Evolutionary conservation across 2,888 invertebrate genomes (phyloP), one percentile per base, ranked within the genome.

Genomic region (Abscondita cerata): DNA sequence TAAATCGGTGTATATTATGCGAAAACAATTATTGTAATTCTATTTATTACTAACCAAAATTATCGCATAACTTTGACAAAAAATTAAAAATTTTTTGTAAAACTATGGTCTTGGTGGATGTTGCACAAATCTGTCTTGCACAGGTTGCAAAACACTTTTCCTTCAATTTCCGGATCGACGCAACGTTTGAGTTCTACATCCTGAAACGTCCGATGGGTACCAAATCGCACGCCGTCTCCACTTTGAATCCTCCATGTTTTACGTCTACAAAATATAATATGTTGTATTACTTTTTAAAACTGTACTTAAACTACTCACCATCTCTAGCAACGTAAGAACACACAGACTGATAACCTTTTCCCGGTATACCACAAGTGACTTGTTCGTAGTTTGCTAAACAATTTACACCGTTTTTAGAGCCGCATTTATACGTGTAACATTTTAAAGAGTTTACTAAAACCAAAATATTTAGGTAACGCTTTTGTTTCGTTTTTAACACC

Each of bases 271-370:
- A 25, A 25, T 25, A 4, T 25, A 25, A 25, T n/a, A n/a, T n/a
- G n/a, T n/a, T n/a, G n/a, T n/a, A n/a, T n/a, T n/a, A n/a, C n/a
- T n/a, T n/a, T n/a, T n/a, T n/a, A n/a, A n/a, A n/a, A n/a, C n/a
- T n/a, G n/a, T n/a, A n/a, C n/a, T n/a, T n/a, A n/a, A n/a, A n/a
- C n/a, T n/a, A n/a, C n/a, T 44, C 8, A 44, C 44, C 18, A 18
- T 44, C 44, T 6, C 6, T 44, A n/a, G 18, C 18, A 44, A 44
- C 44, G 11, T 44, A 44, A 44, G 44, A 44, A 16, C 44, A 44
- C 11, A 44, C 44, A n/a, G 18, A 16, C 19, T 44, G 44, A 18
- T 44, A 44, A 6, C 16, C 44, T 18, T 2, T 44, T 18, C 4
- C 3, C 6, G 44, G 44, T 1, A 44, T 18, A 2, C 44, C 44